phyloP scores from a whole-genome alignment of 2,113 vertebrate species.

The Benitochromis conjunctus region DNA sequence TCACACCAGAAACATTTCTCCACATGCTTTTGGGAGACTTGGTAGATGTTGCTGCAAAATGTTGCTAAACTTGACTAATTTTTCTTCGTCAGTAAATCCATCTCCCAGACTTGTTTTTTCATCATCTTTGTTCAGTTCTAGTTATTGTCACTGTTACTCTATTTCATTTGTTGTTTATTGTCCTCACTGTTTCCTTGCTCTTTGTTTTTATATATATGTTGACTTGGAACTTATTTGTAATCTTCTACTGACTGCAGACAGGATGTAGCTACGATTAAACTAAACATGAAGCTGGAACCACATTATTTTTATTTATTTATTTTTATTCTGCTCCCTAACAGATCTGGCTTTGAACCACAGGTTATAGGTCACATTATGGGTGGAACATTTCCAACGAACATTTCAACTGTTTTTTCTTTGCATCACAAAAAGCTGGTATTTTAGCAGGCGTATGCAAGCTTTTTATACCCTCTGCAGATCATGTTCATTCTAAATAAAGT shows the following conservation, averaged over 20 bases:
- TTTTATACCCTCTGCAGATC: not conserved
- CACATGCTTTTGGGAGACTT: not conserved
- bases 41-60: rapidly evolving
- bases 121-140: not conserved
- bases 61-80: not conserved
- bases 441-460: not conserved
- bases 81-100: not conserved
- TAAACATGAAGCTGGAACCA: not conserved
- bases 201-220: not conserved
- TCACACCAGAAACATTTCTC: not conserved
- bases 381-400: not conserved
- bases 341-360: not conserved
- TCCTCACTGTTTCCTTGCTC: not conserved
- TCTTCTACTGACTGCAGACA: not conserved
- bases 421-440: not conserved
- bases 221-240: not conserved
- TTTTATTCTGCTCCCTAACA: not conserved
- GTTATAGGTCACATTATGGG: not conserved
- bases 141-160: not conserved
- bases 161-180: not conserved
- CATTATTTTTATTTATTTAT: not conserved
- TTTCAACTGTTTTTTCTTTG: not conserved
- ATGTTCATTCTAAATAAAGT: not conserved
- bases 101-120: not conserved
- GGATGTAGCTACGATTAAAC: not conserved